Base-by-base conservation (phyloP, 2,113 vertebrate genomes). In the Manacus vitellinus region DNA sequence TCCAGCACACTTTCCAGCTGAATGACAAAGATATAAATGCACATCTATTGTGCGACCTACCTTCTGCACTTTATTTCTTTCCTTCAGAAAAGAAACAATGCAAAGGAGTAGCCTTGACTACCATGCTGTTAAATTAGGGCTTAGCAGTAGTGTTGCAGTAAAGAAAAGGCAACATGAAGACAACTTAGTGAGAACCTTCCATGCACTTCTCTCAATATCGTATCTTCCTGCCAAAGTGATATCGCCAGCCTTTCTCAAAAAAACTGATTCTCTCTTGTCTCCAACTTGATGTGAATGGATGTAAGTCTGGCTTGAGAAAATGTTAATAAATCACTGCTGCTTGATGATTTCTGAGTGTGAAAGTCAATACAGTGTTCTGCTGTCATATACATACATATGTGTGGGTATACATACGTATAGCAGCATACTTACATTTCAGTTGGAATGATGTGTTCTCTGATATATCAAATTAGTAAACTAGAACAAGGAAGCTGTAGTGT, bases 131-230 rank as follows among this genome's bases (percentile, higher is more conserved):
- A 93, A 74, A 90, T 88, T 83, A 92, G 30, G 39, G 52, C 47
- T 85, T 92, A 71, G 37, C 54, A 65, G 31, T 28, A 70, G 55
- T 1, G 0, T 74, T 85, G 75, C 65, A 83, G 2, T 18, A 31
- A 88, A 80, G 39, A 79, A 92, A 90, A 85, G 33, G 17, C n/a
- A 78, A 59, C 59, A 22, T 15, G 37, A 92, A 94, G 85, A 88
- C 52, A 83, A 52, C 16, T 52, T 67, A 51, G 74, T 80, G 30
- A 90, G 37, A 94, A 55, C 17, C 33, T 80, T 92, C 37, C 33
- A 17, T 10, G 10, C 3, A 0, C 28, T 18, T 72, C 73, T 85
- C 20, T 54, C 79, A 83, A 54, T 52, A 80, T 2, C 0, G 0
- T 20, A 31, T 73, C 52, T 80, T 89, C 63, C 43, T 77, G 39